Evolutionary conservation across 2,797 vertebrate species (phyloP), one percentile per base, ranked within the genome.

Genomic region (Sebastes hubbsi): DNA sequence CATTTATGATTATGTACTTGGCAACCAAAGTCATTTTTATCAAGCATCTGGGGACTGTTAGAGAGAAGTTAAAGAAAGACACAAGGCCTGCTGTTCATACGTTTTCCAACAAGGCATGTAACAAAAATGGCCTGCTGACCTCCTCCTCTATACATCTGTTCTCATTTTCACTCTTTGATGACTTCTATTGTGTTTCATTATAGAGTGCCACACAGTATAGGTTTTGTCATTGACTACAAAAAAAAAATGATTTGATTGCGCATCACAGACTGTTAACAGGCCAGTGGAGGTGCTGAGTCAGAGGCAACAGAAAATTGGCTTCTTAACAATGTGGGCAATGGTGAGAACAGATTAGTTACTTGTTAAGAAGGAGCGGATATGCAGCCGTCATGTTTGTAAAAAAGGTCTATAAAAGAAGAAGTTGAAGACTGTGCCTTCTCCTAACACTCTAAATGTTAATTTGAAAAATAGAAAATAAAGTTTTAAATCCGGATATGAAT

Each of bases 261-360:
- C 38, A 67, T 78, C 22, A 34, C 32, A 46, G 24, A 8, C 10
- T 16, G 52, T 12, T 25, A n/a, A 38, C 29, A 27, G 36, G 56
- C 42, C 54, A 4, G 22, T 11, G 0, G 30, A 75, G 38, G 49
- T 77, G 72, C 54, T 79, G 71, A 82, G 71, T 84, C 81, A 70
- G 63, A 81, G 49, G 56, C 34, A 62, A 3, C 63, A 75, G 77
- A 56, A 2, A 63, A 32, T 27, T 74, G 75, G 55, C 66, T 54
- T 25, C 61, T 22, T 34, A 55, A 52, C 63, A 61, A 58, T 79
- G 61, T 65, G 65, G 54, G 74, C 56, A 77, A 10, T n/a, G 54
- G 75, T 79, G 81, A 64, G 81, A 87, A 72, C 65, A 69, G 77
- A 86, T 56, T 64, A 7, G 42, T 52, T 72, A 13, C 32, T 18